These are phyloP conservation scores for Argyresthia albistria DNA, from an alignment of 2,888 invertebrate species.

Conservation along the genomic window DNA sequence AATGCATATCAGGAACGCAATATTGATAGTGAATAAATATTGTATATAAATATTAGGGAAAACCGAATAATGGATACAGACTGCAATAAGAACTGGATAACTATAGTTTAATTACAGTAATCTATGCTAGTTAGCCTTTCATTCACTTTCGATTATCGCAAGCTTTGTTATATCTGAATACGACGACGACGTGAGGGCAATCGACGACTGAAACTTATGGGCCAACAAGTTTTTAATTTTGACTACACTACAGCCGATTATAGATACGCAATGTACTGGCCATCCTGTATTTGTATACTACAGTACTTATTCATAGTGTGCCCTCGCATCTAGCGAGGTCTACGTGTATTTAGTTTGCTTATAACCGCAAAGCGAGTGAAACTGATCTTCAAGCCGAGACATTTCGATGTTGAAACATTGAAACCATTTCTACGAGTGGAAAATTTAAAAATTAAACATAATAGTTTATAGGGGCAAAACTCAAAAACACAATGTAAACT, in stretches of 20 bases:
- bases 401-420: conserved; percentile 7
- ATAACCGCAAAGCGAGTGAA: conserved; percentile 23
- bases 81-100: conserved; percentile 59
- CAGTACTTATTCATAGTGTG: conserved; percentile 23
- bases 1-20: conserved; percentile 73
- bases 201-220: conserved; percentile 64
- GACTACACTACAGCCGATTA: conserved; percentile 14
- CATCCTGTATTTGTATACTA: conserved; percentile 21
- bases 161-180: conserved; percentile 37
- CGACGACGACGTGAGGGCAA: conserved; percentile 42
- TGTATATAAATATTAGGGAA: conserved; percentile 57
- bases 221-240: conserved; percentile 51
- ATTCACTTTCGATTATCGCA: conserved; percentile 57
- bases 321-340: conserved; percentile 61
- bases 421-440: conserved; percentile 47
- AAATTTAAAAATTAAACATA: conserved; percentile 25
- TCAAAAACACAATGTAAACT: conserved; percentile 60
- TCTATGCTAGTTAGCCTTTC: conserved; percentile 66
- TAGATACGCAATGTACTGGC: conserved; percentile 2
- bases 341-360: conserved; percentile 37
- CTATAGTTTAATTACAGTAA: conserved; percentile 58
- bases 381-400: neutral
- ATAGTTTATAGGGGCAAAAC: conserved; percentile 65
- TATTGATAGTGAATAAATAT: conserved; percentile 71
- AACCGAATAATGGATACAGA: conserved; percentile 62